phyloP scores from a whole-genome alignment of 2,797 vertebrate genomes.

The Cryptoblepharus egeriae region DNA sequence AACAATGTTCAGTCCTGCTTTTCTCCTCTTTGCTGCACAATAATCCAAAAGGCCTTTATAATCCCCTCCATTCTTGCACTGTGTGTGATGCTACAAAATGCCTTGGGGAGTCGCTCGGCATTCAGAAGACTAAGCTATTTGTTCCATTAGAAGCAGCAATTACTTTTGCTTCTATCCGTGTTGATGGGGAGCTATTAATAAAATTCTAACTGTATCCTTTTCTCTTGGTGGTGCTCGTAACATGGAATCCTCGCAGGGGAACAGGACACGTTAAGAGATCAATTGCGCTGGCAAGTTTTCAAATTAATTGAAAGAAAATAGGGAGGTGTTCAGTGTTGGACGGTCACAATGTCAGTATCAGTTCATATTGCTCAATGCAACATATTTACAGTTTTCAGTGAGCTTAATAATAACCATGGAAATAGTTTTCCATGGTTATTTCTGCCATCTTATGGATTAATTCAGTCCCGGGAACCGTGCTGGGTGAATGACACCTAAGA shows the following conservation, averaged over 20 bases:
- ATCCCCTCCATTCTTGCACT: slow-evolving; percentile 46
- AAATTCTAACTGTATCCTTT: slow-evolving; percentile 35
- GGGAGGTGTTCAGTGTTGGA: background rate
- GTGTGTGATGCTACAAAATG: slow-evolving; percentile 42
- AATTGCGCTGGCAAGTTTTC: slow-evolving; percentile 7
- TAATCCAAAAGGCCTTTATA: slow-evolving; percentile 74
- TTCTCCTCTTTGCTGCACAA: slow-evolving; percentile 76
- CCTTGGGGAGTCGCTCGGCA: slow-evolving; percentile 31
- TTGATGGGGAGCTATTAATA: slow-evolving; percentile 48
- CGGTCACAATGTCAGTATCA: background rate
- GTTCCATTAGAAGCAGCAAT: slow-evolving; percentile 34
- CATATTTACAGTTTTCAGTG: background rate
- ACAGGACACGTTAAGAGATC: slow-evolving; percentile 40
- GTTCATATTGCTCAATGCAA: slow-evolving; percentile 16
- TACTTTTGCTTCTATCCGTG: slow-evolving; percentile 52
- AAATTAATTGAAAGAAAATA: slow-evolving; percentile 1
- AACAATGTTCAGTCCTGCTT: slow-evolving; percentile 81
- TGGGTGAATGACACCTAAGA: background rate
- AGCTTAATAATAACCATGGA: slow-evolving; percentile 6
- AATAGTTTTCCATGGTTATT: slow-evolving; percentile 43
- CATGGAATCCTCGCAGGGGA: slow-evolving; percentile 22
- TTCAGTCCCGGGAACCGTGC: background rate
- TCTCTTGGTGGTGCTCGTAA: slow-evolving; percentile 33
- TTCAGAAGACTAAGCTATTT: slow-evolving; percentile 39
- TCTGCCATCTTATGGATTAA: slow-evolving; percentile 17